Base-by-base conservation (phyloP, 2,113 vertebrate species). In the Urocolius indicus region DNA sequence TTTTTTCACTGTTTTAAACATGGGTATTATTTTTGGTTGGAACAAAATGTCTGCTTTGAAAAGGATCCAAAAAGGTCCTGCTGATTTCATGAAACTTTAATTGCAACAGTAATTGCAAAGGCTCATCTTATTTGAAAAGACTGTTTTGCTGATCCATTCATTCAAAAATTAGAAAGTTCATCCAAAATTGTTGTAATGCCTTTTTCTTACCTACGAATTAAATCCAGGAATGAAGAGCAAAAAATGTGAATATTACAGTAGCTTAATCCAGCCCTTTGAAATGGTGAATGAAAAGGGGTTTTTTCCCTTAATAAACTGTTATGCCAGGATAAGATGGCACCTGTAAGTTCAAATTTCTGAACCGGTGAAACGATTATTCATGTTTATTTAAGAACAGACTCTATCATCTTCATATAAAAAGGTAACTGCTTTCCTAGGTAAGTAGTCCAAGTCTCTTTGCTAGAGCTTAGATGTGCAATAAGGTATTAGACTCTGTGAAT, bases 1-100 rank as follows among this genome's bases (percentile, higher is more conserved):
- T 90, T 91, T 58, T 82, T 84, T 91, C 79, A 75, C 41, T 69
- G 14, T 69, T 89, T 90, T 83, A 88, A 68, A 95, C 45, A 91
- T 2, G 17, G 59, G 38, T 49, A 89, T 34, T 23, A 55, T 55
- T 65, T 95, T 90, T 78, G 73, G 26, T 49, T 87, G 52, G 46
- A 88, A 91, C 69, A 95, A 74, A 94, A 91, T 62, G 59, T 89
- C 71, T 74, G 57, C 75, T 75, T 11, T 78, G 76, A 93, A 68
- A 41, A 95, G 63, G 26, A 83, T 45, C 43, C 57, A 36, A 85
- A 90, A 65, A 57, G 84, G n/a, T 90, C 63, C 75, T 93, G 48
- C 79, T 95, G 75, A 75, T 89, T 94, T 96, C 46, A 94, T 85
- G 84, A 96, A 96, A 94, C 38, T 92, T 84, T 95, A 95, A 96